Evolutionary conservation across 2,797 vertebrate species (phyloP).

Genomic region (Caiman crocodilus): DNA sequence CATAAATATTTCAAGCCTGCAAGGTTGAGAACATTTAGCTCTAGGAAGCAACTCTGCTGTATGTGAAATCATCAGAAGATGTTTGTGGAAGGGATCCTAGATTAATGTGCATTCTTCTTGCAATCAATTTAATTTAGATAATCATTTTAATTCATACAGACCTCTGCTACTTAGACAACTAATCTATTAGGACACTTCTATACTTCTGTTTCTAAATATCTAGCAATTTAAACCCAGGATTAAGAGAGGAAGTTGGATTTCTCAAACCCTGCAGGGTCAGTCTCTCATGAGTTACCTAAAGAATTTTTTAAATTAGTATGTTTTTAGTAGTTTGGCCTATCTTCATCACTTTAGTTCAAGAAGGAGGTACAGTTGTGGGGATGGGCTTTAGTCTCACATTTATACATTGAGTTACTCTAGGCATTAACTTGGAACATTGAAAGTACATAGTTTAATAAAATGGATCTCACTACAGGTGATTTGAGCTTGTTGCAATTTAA

Average conservation of each 20-base stretch:
- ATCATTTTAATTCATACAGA: background rate
- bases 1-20: too few relatives aligned
- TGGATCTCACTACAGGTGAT: too few relatives aligned
- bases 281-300: background rate
- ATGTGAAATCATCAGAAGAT: background rate
- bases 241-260: background rate
- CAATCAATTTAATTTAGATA: background rate
- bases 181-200: background rate
- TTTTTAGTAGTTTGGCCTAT: background rate
- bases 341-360: background rate
- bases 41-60: background rate
- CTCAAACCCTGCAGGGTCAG: background rate
- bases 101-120: background rate
- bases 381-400: too few relatives aligned
- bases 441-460: too few relatives aligned
- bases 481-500: too few relatives aligned
- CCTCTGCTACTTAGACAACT: background rate
- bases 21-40: too few relatives aligned
- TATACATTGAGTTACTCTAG: too few relatives aligned
- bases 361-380: background rate
- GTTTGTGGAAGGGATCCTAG: background rate
- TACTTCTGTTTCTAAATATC: background rate
- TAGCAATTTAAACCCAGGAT: background rate
- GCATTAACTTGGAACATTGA: too few relatives aligned
- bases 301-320: background rate